Conservation (phyloP, 2,797 vertebrate genomes). For the Alectoris magna region DNA sequence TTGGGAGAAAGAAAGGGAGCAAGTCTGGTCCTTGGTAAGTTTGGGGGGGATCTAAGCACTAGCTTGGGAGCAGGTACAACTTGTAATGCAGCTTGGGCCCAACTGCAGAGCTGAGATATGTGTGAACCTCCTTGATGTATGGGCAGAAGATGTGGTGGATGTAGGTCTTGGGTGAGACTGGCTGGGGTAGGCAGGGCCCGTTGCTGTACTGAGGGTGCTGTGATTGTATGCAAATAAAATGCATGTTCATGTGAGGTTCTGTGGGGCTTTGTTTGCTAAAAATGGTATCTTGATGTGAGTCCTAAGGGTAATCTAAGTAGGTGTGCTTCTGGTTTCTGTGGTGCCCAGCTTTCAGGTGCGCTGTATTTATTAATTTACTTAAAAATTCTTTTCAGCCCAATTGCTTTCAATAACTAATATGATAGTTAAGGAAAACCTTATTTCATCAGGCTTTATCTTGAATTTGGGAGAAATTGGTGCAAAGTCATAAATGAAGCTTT, state of each 20-base stretch:
- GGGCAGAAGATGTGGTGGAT: not conserved
- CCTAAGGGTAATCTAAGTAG: not conserved
- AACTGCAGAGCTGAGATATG: not conserved
- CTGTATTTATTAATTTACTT: not conserved
- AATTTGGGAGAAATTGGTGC: not conserved
- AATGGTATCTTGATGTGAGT: not conserved
- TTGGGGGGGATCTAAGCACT: not conserved
- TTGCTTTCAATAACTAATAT: not conserved
- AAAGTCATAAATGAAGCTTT: not conserved
- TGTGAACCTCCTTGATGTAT: not conserved
- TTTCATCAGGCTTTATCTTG: not conserved
- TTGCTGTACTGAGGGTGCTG: fast-evolving
- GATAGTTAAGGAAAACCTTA: not conserved
- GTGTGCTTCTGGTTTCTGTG: not conserved
- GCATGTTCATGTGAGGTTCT: not conserved
- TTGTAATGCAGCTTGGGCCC: not conserved
- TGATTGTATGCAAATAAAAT: not conserved
- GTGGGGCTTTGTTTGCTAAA: not conserved
- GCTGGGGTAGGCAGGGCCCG: fast-evolving
- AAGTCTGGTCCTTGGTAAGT: fast-evolving
- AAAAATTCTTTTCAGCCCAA: not conserved
- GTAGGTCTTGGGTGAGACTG: not conserved
- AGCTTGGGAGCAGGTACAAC: fast-evolving
- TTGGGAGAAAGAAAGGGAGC: fast-evolving
- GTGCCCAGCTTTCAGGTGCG: not conserved